Evolutionary conservation across 2,888 invertebrate species (phyloP).

Genomic region (Suillia variegata): DNA sequence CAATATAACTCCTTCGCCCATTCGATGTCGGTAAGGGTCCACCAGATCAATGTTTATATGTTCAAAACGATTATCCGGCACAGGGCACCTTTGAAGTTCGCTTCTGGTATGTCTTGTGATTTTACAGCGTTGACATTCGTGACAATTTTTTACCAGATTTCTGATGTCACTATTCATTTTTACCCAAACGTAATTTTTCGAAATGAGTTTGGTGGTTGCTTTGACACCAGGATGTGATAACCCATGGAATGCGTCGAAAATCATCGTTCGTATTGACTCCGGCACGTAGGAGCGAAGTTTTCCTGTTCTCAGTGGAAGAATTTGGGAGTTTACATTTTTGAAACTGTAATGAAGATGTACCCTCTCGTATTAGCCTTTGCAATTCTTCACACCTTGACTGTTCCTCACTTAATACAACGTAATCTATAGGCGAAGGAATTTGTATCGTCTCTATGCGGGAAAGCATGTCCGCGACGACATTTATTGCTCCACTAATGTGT

Average conservation of each 20-base stretch:
- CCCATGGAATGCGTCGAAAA: background rate
- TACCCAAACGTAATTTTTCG: conserved; percentile 13
- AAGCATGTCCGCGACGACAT: conserved; percentile 2
- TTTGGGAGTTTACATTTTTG: too few relatives aligned
- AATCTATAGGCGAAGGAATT: conserved; percentile 8
- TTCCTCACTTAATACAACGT: background rate
- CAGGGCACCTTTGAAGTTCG: background rate
- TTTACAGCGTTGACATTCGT: conserved; percentile 13
- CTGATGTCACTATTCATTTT: conserved; percentile 10
- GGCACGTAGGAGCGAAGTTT: background rate
- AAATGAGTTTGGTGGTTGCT: conserved; percentile 11
- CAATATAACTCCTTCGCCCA: too few relatives aligned
- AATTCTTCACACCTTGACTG: too few relatives aligned
- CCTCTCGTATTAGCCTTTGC: too few relatives aligned
- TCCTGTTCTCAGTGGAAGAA: too few relatives aligned
- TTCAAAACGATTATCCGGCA: conserved; percentile 12
- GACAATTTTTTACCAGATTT: conserved; percentile 8
- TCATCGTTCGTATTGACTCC: background rate
- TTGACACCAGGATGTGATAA: conserved; percentile 1
- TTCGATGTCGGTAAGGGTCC: too few relatives aligned
- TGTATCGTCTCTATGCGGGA: conserved; percentile 8
- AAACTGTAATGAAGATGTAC: too few relatives aligned
- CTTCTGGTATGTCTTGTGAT: background rate
- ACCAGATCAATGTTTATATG: background rate
- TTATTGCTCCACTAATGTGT: too few relatives aligned